Conservation (phyloP, 2,888 invertebrate genomes). For the Sinopyrophorus schimmeli region DNA sequence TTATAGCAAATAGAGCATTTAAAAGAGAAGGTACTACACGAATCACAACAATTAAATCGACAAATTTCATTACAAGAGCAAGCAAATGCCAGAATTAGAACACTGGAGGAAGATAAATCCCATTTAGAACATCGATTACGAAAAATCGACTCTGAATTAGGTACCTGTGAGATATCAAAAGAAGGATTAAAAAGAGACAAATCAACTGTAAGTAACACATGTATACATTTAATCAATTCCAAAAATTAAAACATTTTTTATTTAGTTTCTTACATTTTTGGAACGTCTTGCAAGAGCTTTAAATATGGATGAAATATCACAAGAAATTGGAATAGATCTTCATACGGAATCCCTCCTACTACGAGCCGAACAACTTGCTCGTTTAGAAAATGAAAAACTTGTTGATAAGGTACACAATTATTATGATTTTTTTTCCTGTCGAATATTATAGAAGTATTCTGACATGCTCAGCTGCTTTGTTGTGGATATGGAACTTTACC, state of each 20-base stretch:
- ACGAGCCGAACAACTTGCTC: constrained; percentile 80
- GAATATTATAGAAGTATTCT: constrained; percentile 17
- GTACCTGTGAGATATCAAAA: constrained; percentile 69
- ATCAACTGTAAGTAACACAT: constrained; percentile 72
- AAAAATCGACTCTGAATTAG: constrained; percentile 79
- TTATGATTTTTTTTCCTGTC: constrained; percentile 22
- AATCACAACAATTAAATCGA: constrained; percentile 72
- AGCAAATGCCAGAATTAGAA: constrained; percentile 65
- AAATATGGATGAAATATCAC: constrained; percentile 82
- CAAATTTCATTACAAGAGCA: constrained; percentile 69
- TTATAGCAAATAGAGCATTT: constrained; percentile 73
- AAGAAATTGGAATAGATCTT: constrained; percentile 79
- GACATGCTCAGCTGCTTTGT: constrained; percentile 68
- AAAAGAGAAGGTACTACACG: constrained; percentile 73
- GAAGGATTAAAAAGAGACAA: constrained; percentile 78
- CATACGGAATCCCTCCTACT: constrained; percentile 83
- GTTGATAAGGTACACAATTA: constrained; percentile 76
- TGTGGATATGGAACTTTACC: constrained; percentile 73
- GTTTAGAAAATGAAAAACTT: constrained; percentile 79
- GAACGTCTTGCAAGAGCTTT: constrained; percentile 81
- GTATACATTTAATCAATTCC: too few relatives aligned
- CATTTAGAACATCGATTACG: constrained; percentile 75
- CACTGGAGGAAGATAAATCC: constrained; percentile 75
- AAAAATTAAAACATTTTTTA: too few relatives aligned
- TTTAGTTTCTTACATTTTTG: constrained; percentile 78